These are phyloP conservation scores for Standfussiana lucernea DNA, from an alignment of 2,888 invertebrate species.

Conservation along the genomic window DNA sequence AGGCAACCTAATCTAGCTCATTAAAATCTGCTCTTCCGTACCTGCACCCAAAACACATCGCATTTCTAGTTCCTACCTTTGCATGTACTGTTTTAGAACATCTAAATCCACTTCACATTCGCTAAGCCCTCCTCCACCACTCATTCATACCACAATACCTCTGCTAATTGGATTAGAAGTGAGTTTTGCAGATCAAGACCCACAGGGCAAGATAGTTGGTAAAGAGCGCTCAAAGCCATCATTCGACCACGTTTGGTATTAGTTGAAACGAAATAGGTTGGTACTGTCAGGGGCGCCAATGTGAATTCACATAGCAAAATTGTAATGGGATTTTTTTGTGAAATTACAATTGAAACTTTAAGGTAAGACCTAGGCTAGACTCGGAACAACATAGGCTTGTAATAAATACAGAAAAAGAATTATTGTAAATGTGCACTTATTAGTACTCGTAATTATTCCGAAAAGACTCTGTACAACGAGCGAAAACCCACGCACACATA, in stretches of 20 bases:
- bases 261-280: constrained; percentile 4
- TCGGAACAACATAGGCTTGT: not conserved
- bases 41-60: not conserved
- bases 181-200: constrained; percentile 78
- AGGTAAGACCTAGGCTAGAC: not conserved
- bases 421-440: not conserved
- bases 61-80: constrained; percentile 12
- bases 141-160: constrained; percentile 71
- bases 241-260: constrained; percentile 62
- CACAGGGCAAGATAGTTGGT: constrained; percentile 62
- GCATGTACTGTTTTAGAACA: constrained; percentile 20
- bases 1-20: not conserved
- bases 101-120: constrained; percentile 27
- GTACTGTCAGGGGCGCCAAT: not conserved
- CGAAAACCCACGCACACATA: no score
- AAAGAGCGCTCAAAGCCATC: constrained; percentile 65
- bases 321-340: not conserved
- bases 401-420: not conserved
- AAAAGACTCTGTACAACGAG: no score
- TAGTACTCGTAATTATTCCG: not conserved
- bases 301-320: not conserved
- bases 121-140: constrained; percentile 57
- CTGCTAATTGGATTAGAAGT: constrained; percentile 80
- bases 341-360: not conserved
- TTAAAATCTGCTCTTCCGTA: not conserved